A percentile compares a stretch with the other conserved stretches of the same genome.
phyloP scores from a whole-genome alignment of 2,888 invertebrate genomes.

The Phrixothrix hirtus region DNA sequence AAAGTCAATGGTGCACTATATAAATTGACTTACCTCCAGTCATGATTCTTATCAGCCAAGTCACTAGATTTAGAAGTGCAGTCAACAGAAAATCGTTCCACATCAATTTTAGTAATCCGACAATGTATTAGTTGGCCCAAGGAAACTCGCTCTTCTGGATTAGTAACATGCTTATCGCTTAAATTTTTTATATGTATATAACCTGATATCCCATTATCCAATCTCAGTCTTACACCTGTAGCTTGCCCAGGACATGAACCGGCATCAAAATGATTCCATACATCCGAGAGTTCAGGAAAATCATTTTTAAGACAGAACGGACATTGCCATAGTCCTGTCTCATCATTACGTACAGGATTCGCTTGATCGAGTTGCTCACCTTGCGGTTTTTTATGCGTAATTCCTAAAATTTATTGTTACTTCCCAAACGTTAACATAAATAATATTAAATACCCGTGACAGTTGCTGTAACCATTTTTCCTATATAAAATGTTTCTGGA shows the following conservation, averaged over 20 bases:
- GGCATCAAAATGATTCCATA: conserved; percentile 98
- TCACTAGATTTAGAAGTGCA: conserved; percentile 94
- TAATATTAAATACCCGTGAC: conserved; percentile 64
- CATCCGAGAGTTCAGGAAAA: conserved; percentile 93
- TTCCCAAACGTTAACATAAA: too few relatives aligned
- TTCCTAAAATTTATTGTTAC: too few relatives aligned
- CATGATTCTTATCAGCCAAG: conserved; percentile 84
- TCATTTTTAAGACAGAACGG: conserved; percentile 96
- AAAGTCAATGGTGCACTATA: too few relatives aligned
- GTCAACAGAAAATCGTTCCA: conserved; percentile 90
- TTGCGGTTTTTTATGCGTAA: conserved; percentile 85
- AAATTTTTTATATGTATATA: conserved; percentile 93
- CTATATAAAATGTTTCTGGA: conserved; percentile 89
- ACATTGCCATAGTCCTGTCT: conserved; percentile 95
- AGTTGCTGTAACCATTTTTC: conserved; percentile 81
- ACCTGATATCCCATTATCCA: conserved; percentile 88
- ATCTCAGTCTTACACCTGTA: conserved; percentile 82
- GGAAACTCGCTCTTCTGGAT: conserved; percentile 90
- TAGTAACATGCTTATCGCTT: conserved; percentile 89
- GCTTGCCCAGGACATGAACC: conserved; percentile 95
- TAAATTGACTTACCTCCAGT: conserved; percentile 70
- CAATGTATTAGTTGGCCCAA: conserved; percentile 84
- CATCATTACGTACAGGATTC: conserved; percentile 92
- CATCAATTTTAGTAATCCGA: conserved; percentile 93
- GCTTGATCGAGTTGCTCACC: conserved; percentile 94